Conservation (phyloP, 2,113 vertebrate genomes). For the Rallus limicola region DNA sequence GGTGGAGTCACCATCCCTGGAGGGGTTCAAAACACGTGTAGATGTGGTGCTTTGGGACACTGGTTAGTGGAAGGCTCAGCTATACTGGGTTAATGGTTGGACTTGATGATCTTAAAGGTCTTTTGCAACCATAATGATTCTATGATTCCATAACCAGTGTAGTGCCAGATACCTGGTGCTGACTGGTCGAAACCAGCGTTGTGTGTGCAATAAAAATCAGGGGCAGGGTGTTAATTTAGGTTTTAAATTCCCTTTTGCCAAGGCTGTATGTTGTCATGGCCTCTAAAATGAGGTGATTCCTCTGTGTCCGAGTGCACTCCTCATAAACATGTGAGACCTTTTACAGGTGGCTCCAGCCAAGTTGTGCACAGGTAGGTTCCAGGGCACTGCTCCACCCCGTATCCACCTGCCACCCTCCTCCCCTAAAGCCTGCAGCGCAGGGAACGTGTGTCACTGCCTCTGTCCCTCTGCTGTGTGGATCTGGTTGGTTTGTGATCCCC, state of each 20-base stretch:
- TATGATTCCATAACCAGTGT: accelerated
- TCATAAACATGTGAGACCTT: not conserved
- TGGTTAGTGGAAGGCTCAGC: too few species aligned
- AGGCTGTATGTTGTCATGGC: accelerated
- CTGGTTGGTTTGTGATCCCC: not conserved
- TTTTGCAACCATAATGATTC: too few species aligned
- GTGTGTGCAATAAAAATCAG: not conserved
- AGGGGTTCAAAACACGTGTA: too few species aligned
- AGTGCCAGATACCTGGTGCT: not conserved
- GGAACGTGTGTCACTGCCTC: not conserved
- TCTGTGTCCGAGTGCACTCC: not conserved
- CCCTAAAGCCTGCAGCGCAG: not conserved
- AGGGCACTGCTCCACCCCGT: not conserved
- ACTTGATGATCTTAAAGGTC: too few species aligned
- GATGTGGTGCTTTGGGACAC: too few species aligned
- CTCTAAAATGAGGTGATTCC: not conserved
- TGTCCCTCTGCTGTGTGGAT: accelerated
- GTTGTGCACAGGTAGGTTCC: not conserved
- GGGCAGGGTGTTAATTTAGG: not conserved
- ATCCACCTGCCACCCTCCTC: accelerated
- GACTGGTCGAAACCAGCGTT: not conserved
- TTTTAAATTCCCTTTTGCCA: not conserved
- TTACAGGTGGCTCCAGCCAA: not conserved
- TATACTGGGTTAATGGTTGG: too few species aligned
- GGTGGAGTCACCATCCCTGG: too few species aligned